Evolutionary conservation across 2,113 vertebrate genomes (phyloP).

Genomic region (Donacobius atricapilla): DNA sequence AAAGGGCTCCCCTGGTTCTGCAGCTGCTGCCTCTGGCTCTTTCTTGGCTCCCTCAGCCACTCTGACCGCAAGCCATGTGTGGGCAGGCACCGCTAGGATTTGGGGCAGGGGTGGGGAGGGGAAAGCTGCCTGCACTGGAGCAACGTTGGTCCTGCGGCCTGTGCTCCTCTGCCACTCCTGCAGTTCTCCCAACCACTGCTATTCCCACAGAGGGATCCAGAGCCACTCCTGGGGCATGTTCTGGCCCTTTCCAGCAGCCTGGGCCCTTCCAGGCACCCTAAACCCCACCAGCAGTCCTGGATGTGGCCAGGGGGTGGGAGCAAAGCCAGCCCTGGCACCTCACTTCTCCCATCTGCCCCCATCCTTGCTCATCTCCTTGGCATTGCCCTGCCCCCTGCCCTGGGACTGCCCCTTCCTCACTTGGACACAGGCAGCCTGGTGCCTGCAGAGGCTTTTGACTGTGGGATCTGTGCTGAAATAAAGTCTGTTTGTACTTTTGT

Average conservation of each 20-base stretch:
- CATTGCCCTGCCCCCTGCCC: not conserved
- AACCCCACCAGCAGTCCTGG: not conserved
- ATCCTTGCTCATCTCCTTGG: not conserved
- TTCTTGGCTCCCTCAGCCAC: not conserved
- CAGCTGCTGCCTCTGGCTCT: not conserved
- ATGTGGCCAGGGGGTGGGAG: not conserved
- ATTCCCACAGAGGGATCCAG: not conserved
- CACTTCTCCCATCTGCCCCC: not conserved
- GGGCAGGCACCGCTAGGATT: not conserved
- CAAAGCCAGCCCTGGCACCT: not conserved
- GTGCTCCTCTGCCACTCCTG: not conserved
- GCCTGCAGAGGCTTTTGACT: not conserved
- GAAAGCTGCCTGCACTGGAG: not conserved
- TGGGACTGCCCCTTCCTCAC: not conserved
- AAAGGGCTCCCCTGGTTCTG: conserved; percentile 9
- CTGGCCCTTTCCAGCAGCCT: not conserved
- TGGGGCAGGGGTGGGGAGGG: not conserved
- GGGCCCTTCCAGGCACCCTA: too few relatives aligned
- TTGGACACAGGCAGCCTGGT: not conserved
- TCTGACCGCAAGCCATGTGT: fast-evolving
- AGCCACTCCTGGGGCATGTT: not conserved
- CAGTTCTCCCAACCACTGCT: not conserved
- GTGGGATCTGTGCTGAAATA: conserved; percentile 9
- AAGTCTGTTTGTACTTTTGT: conserved; percentile 58
- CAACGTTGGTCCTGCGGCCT: not conserved